Base-by-base conservation (phyloP, 92 coral and sea anemone species). In the Siderastrea radians region DNA sequence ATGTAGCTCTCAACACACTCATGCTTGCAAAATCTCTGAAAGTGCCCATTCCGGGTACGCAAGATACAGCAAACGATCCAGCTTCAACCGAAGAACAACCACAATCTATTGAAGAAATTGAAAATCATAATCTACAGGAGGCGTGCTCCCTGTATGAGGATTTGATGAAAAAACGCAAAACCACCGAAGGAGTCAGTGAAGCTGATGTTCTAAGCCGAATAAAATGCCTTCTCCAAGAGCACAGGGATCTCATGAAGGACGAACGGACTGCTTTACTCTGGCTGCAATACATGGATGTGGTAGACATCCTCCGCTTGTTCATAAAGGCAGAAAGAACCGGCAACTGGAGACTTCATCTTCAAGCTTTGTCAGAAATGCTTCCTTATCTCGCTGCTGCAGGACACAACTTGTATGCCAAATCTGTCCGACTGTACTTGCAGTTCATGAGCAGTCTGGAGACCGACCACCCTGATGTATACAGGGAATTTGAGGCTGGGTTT, bases 301-400 rank as follows among this genome's bases (percentile, higher is more conserved):
- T 26, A 53, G 1, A 53, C 57, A 53, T 53, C 57, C 57, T 53
- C 10, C 57, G 57, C 66, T 8, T 61, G 66, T 60, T 60, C 66
- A 60, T 60, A 60, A 60, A 60, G 66, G 66, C 66, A 1, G 66
- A 61, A n/a, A 3, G 66, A 61, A 61, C 66, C 2, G 66, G 66
- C 14, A 61, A 61, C 14, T 61, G 38, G 38, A 26, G 38, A 53
- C 57, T 64, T 14, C 69, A 15, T 15, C 69, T 64, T 5, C 69
- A 15, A 26, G 69, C 17, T 57, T 4, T 75, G 48, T 74, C 67
- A 47, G 58, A 66, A 16, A 84, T 90, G 93, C 89, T 90, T 49
- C 85, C 72, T 52, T 78, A 70, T 51, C 67, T 84, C 17, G 93
- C 90, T 51, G 86, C 90, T 7, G 58, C 93, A 69, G 90, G 93